A percentile compares a stretch with the other conserved stretches of the same genome.
These are phyloP conservation scores for Varanus salvator DNA, from an alignment of 2,113 vertebrate species.

Conservation along the genomic window DNA sequence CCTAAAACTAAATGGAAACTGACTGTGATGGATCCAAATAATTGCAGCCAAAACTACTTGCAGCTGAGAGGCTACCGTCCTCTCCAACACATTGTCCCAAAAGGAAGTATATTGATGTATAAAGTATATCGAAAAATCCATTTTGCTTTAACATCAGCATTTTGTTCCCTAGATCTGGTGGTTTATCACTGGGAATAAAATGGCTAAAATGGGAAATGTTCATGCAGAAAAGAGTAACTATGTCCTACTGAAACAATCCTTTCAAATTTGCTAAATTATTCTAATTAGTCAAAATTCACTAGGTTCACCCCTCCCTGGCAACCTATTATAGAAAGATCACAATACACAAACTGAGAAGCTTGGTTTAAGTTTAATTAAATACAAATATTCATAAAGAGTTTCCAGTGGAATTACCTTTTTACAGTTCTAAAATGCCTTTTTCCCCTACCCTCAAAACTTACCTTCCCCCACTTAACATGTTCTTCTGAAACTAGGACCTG, in stretches of 20 bases:
- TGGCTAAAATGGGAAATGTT: neutral
- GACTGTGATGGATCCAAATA: neutral
- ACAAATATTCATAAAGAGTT: conserved; percentile 2
- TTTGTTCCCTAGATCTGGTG: neutral
- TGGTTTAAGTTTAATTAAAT: conserved; percentile 15
- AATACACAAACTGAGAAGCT: neutral
- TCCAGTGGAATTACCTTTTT: neutral
- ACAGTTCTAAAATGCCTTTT: neutral
- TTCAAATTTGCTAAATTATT: neutral
- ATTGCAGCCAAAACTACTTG: neutral
- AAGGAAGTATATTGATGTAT: neutral
- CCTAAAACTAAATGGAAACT: neutral
- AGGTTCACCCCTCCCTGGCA: neutral
- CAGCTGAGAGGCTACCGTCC: neutral
- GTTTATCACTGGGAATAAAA: neutral
- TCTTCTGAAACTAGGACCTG: too few species aligned
- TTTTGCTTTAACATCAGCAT: neutral
- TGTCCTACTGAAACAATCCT: neutral
- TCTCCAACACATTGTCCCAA: neutral
- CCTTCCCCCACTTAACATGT: neutral
- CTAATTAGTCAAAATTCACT: neutral
- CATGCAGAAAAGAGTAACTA: neutral
- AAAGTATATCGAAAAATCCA: neutral
- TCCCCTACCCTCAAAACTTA: neutral
- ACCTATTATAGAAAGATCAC: neutral